Evolutionary conservation across 2,797 vertebrate genomes (phyloP).

Genomic region (Alfaro cultratus): DNA sequence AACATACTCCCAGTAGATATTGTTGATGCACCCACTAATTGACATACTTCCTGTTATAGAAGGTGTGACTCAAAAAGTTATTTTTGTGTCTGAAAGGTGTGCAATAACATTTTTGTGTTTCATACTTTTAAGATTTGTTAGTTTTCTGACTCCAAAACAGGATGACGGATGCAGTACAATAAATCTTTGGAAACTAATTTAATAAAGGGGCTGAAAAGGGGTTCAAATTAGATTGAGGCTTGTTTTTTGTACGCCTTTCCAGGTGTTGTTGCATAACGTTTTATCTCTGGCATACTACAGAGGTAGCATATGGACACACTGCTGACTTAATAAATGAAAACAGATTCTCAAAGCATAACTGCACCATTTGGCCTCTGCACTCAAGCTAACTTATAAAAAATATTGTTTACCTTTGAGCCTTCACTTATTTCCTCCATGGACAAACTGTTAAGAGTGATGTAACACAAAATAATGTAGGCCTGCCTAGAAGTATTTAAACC

Average conservation of each 20-base stretch:
- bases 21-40: background rate
- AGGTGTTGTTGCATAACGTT: background rate
- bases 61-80: background rate
- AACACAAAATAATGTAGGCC: background rate
- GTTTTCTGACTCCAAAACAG: background rate
- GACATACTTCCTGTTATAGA: background rate
- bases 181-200: background rate
- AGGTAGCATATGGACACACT: background rate
- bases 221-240: background rate
- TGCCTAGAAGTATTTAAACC: background rate
- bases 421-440: background rate
- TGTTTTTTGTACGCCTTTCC: background rate
- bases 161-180: background rate
- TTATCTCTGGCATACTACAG: background rate
- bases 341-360: conserved; percentile 6
- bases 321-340: conserved; percentile 33
- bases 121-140: background rate
- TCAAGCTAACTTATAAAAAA: conserved; percentile 16
- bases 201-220: background rate
- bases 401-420: background rate
- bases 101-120: background rate
- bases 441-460: conserved; percentile 1
- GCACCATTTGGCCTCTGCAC: conserved; percentile 22
- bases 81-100: background rate
- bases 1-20: background rate